Evolutionary conservation across 1,140 invertebrate genomes (phyloP).

Genomic region (Galleria mellonella): DNA sequence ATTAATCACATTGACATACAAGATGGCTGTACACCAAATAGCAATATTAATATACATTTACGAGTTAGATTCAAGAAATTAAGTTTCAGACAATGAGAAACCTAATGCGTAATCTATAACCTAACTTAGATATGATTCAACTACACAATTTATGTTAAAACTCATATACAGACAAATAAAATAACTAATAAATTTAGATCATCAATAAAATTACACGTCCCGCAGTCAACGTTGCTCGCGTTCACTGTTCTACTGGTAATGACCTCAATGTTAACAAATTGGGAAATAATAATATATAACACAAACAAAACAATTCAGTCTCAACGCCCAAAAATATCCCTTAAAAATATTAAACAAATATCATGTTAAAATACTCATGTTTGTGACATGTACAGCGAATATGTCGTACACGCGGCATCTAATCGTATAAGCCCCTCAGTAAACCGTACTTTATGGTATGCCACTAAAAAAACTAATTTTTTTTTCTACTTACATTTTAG

Average conservation of each 20-base stretch:
- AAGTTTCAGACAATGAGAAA: constrained; percentile 42
- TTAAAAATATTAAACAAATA: constrained; percentile 53
- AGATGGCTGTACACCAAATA: constrained; percentile 70
- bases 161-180: constrained; percentile 68
- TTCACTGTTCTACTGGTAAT: constrained; percentile 23
- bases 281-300: constrained; percentile 67
- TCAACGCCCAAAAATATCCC: constrained; percentile 67
- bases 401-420: no score
- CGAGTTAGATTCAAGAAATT: constrained; percentile 59
- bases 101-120: constrained; percentile 41
- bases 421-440: no score
- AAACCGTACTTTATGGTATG: no score
- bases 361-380: no score
- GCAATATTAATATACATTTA: constrained; percentile 61
- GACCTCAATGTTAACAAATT: constrained; percentile 60
- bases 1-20: constrained; percentile 70
- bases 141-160: constrained; percentile 55
- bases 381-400: no score
- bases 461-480: no score
- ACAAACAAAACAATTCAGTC: constrained; percentile 73
- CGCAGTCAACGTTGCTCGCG: constrained; percentile 14
- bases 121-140: constrained; percentile 60
- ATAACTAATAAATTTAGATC: constrained; percentile 37
- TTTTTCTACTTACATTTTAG: no score
- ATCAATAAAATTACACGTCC: constrained; percentile 25